These are phyloP conservation scores for Artibeus jamaicensis DNA, from an alignment of 2,797 vertebrate genomes.

Conservation along the genomic window DNA sequence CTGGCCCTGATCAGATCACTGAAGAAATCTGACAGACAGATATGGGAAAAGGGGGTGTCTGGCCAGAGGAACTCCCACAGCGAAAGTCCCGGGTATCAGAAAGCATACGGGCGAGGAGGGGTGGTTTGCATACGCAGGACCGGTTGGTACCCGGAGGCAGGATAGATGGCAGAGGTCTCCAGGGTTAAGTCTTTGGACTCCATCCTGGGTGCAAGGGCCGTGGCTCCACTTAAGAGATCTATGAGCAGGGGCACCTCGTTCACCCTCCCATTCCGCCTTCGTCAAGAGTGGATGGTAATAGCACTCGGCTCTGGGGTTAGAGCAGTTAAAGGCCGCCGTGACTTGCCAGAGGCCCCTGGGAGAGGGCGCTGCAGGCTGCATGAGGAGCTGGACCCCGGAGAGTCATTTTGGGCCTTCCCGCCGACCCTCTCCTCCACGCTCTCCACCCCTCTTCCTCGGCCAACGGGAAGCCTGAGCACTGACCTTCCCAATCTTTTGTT, in stretches of 20 bases:
- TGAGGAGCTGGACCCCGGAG: background rate
- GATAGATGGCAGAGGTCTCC: background rate
- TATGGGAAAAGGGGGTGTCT: accelerated
- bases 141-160: background rate
- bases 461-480: background rate
- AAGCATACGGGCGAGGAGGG: accelerated
- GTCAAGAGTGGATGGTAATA: accelerated
- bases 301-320: accelerated
- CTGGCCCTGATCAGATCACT: background rate
- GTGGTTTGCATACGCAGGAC: background rate
- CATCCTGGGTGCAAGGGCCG: background rate
- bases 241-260: background rate
- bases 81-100: accelerated
- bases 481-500: background rate
- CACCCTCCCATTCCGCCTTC: accelerated
- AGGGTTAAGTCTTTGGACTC: background rate
- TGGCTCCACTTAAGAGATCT: background rate
- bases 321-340: background rate
- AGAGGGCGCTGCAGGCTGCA: background rate
- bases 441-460: background rate
- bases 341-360: background rate
- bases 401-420: accelerated
- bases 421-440: accelerated
- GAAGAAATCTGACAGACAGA: background rate
- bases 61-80: background rate